phyloP scores from a whole-genome alignment of 2,797 vertebrate species.

The Bothrops alternatus region DNA sequence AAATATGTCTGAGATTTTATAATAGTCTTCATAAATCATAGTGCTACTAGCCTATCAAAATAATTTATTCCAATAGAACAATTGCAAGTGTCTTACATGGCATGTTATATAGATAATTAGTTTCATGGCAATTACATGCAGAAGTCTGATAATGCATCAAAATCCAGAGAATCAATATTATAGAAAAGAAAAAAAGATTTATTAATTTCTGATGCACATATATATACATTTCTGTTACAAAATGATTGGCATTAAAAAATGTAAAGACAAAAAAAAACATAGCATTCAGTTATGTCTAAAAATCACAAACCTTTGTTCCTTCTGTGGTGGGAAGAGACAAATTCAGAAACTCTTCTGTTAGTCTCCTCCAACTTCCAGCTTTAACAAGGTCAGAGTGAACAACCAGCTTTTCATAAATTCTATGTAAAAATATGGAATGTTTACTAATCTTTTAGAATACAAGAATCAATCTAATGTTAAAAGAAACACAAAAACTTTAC shows the following conservation, averaged over 20 bases:
- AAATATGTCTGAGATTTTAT: not conserved
- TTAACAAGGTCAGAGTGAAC: slow-evolving; percentile 93
- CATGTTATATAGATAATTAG: not conserved
- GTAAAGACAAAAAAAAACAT: not conserved
- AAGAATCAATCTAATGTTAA: not conserved
- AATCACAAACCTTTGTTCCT: slow-evolving; percentile 78
- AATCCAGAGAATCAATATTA: not conserved
- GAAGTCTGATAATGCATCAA: not conserved
- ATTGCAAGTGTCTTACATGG: not conserved
- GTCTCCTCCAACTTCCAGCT: slow-evolving; percentile 89
- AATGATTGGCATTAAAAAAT: not conserved
- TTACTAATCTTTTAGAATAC: slow-evolving; percentile 28
- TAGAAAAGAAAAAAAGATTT: not conserved
- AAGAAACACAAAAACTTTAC: slow-evolving; percentile 70
- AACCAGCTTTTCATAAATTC: slow-evolving; percentile 93
- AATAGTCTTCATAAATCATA: not conserved
- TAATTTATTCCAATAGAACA: not conserved
- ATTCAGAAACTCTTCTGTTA: slow-evolving; percentile 89
- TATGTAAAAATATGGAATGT: slow-evolving; percentile 29
- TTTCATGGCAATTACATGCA: not conserved
- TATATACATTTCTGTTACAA: not conserved
- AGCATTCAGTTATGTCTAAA: not conserved
- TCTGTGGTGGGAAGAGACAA: slow-evolving; percentile 81
- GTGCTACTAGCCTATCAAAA: not conserved
- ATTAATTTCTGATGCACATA: not conserved